Evolutionary conservation across 2,113 vertebrate species (phyloP), one percentile per base, ranked within the genome.

Genomic region (Pagrus major): DNA sequence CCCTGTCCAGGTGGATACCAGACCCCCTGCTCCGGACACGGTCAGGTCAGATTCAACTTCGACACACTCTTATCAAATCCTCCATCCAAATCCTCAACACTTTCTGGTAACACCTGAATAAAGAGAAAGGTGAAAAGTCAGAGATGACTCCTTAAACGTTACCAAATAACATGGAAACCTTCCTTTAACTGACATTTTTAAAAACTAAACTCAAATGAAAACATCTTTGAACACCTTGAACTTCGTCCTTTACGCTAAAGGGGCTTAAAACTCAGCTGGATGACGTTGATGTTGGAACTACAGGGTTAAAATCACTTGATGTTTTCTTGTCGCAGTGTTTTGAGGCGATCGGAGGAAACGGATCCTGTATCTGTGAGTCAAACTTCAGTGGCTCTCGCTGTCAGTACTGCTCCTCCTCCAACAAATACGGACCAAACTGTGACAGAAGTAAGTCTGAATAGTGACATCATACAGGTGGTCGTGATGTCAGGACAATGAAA

Each of bases 1-100:
- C 94, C 93, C 0, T 99, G 98, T 71, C 97, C 97, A 0, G 97
- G 98, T 81, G 97, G 96, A 35, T 96, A 95, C 89, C 86, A 52
- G 29, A 93, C 84, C 0, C 95, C 96, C 0, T 99, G 98, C 81
- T 98, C 95, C 0, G 94, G 95, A 83, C 96, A 96, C 0, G 97
- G 97, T 25, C 92, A 96, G 95, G 98, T 98, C 87, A 94, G 66
- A 51, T 5, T 3, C 42, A n/a, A 14, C 33, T 37, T 9, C 41
- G 5, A 6, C 55, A 58, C 55, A 18, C 54, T 35, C 11, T 27
- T 27, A 52, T 11, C 9, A 23, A 23, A 18, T n/a, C n/a, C n/a
- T n/a, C n/a, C n/a, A n/a, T n/a, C n/a, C n/a, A n/a, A n/a, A n/a
- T n/a, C n/a, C 11, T 25, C 15, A 23, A 25, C 21, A 18, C 16